These are phyloP conservation scores for Ptychadena robeensis DNA, from an alignment of 2,797 vertebrate species.

Conservation along the genomic window DNA sequence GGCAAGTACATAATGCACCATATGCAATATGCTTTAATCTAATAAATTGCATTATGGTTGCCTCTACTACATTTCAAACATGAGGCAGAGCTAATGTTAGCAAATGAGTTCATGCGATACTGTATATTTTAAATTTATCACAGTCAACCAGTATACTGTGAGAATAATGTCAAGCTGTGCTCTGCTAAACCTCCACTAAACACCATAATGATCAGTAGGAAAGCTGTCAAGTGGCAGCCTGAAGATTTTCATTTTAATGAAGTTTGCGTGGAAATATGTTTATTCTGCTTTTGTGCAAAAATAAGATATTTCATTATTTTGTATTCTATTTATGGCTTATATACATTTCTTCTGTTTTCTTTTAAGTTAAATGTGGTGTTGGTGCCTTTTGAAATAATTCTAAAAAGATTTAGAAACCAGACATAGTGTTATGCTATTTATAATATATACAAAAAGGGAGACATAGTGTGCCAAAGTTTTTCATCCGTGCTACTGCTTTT, in stretches of 20 bases:
- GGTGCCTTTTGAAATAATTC: not conserved
- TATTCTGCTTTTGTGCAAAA: conserved; percentile 48
- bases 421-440: conserved; percentile 1
- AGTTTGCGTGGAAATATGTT: conserved; percentile 42
- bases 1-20: conserved; percentile 29
- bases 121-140: conserved; percentile 54
- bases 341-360: conserved; percentile 28
- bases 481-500: not conserved
- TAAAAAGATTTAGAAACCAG: conserved; percentile 10
- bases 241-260: conserved; percentile 49
- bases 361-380: conserved; percentile 35
- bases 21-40: conserved; percentile 53
- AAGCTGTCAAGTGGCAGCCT: conserved; percentile 46
- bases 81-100: conserved; percentile 49
- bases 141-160: conserved; percentile 47
- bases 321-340: conserved; percentile 19
- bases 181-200: conserved; percentile 48
- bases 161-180: conserved; percentile 53
- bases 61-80: conserved; percentile 31
- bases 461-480: not conserved
- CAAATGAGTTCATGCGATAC: conserved; percentile 48
- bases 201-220: conserved; percentile 54
- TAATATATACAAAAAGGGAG: not conserved
- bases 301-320: conserved; percentile 36
- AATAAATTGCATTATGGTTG: conserved; percentile 34